Base-by-base conservation (phyloP, 37 sponge, comb jelly and placozoan species). In the Agelas oroides region DNA sequence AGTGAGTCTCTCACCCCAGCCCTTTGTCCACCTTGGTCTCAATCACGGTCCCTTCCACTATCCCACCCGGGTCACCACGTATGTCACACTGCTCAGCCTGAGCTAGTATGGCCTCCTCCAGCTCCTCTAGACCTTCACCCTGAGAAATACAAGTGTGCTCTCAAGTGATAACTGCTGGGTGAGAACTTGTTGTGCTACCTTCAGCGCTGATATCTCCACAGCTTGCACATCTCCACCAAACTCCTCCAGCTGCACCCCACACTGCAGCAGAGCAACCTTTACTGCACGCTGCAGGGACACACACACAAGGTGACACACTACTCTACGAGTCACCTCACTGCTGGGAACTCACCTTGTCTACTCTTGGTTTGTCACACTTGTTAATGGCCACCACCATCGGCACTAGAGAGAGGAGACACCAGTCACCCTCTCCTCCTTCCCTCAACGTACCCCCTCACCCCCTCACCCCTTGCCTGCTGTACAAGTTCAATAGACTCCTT, bases 301-400 rank as follows among this genome's bases (percentile, higher is more conserved):
- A 23, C n/a, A 28, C 1, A 0, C 5, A 30, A 72, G 73, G 27
- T 62, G 3, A n/a, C n/a, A n/a, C n/a, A n/a, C n/a, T n/a, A n/a
- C n/a, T n/a, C n/a, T n/a, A n/a, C n/a, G n/a, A n/a, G n/a, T n/a
- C n/a, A n/a, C n/a, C n/a, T n/a, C n/a, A n/a, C n/a, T n/a, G 23
- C 38, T 28, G 0, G 1, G 25, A 23, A 33, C 90, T 87, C 61
- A 90, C 94, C 19, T 70, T 28, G 71, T 94, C 60, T 8, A 80
- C 86, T 32, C 57, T 71, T 2, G 71, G 75, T 59, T 83, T 94
- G 88, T 97, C 97, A 87, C 90, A 88, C 69, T 98, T 98, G 59
- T 98, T 98, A 18, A 98, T 60, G 34, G 99, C 99, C 20, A 98
- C 96, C 55, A 98, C 87, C 66, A 96, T 72, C 2, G 99, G 99